Evolutionary conservation across 2,797 vertebrate genomes (phyloP).

Genomic region (Eupleurogrammus muticus): DNA sequence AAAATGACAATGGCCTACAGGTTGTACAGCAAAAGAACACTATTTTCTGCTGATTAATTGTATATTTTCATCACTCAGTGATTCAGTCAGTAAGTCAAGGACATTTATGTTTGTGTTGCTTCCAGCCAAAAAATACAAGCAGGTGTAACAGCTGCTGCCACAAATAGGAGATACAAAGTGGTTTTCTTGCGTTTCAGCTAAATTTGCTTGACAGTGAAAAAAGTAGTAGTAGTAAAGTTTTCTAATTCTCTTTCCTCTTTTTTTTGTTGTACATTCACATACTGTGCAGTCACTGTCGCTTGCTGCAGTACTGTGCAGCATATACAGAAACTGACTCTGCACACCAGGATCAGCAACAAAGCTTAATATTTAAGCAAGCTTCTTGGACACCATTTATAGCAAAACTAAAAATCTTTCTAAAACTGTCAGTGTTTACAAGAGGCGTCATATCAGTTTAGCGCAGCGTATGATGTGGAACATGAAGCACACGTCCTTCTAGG

Average conservation of each 20-base stretch:
- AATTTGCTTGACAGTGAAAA: background rate
- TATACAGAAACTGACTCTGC: background rate
- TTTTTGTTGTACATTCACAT: slow-evolving; percentile 1
- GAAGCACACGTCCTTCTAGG: too few relatives aligned
- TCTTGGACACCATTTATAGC: background rate
- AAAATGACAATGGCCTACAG: too few relatives aligned
- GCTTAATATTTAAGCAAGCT: background rate
- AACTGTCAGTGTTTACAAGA: background rate
- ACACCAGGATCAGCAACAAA: background rate
- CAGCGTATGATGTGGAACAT: too few relatives aligned
- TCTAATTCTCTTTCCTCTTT: background rate
- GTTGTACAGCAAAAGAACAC: too few relatives aligned
- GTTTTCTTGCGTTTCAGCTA: background rate
- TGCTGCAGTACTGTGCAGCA: background rate
- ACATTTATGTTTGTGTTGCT: too few relatives aligned
- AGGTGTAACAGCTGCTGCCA: too few relatives aligned
- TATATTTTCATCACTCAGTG: too few relatives aligned
- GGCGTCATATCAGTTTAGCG: too few relatives aligned
- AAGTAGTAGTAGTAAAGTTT: background rate
- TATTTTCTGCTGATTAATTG: too few relatives aligned
- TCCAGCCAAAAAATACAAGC: background rate
- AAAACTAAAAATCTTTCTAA: background rate
- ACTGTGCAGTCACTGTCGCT: background rate
- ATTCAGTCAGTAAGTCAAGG: too few relatives aligned
- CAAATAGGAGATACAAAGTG: background rate